A percentile compares a stretch with the other conserved stretches of the same genome.
phyloP scores from a whole-genome alignment of 2,888 invertebrate genomes.

The Smittia sp. region DNA sequence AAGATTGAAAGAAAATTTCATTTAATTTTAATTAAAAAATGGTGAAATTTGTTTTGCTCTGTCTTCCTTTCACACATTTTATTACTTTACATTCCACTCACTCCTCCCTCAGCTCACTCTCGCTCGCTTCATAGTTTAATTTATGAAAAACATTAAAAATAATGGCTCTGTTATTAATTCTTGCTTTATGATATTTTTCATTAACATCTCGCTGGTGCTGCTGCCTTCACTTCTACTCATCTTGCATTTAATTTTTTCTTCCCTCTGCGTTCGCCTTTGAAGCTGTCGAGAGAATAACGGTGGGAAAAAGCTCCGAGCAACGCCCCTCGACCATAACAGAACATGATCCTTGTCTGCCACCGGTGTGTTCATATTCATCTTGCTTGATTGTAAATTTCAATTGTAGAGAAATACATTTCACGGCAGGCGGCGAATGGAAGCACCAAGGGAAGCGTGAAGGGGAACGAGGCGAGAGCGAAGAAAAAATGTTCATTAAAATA shows the following conservation, averaged over 20 bases:
- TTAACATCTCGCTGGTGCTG: conserved; percentile 24
- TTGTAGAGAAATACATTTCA: neutral
- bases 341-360: conserved; percentile 1
- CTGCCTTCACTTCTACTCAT: conserved; percentile 10
- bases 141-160: conserved; percentile 40
- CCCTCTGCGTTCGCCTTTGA: neutral
- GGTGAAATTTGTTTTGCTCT: conserved; percentile 39
- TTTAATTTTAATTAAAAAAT: conserved; percentile 39
- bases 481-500: conserved; percentile 36
- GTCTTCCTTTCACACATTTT: conserved; percentile 28
- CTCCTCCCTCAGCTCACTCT: neutral
- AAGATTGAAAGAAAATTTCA: conserved; percentile 18
- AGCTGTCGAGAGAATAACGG: neutral
- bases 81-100: conserved; percentile 31
- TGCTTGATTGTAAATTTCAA: conserved; percentile 8
- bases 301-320: neutral
- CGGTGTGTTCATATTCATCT: conserved; percentile 5
- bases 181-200: conserved; percentile 40
- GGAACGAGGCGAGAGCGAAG: neutral
- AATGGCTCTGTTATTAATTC: conserved; percentile 36
- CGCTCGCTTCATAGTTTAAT: conserved; percentile 34
- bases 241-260: conserved; percentile 35
- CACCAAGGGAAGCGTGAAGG: too few relatives aligned
- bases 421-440: too few relatives aligned
- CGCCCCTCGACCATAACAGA: neutral